phyloP scores from a whole-genome alignment of 64 coral and sea anemone species.

The Stichodactyla helianthus region DNA sequence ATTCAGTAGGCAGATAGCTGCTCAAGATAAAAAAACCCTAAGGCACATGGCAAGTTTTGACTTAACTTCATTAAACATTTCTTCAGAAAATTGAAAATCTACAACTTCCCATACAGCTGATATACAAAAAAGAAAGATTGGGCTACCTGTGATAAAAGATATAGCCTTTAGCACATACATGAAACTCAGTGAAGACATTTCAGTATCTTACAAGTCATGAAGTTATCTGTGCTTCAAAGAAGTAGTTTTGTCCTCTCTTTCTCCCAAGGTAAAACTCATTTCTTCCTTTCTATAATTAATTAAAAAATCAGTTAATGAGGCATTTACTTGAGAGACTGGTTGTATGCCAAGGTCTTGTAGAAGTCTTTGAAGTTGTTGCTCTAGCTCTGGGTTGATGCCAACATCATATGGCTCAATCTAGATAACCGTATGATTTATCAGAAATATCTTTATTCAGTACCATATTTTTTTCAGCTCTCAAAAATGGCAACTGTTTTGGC shows the following conservation, averaged over 20 bases:
- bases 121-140: too few species aligned
- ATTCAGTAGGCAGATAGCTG: too few species aligned
- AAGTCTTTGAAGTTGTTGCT: slow-evolving; percentile 66
- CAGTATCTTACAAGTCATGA: background rate
- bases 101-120: too few species aligned
- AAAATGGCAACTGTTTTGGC: too few species aligned
- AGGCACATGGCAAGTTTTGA: too few species aligned
- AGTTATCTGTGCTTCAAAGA: slow-evolving; percentile 16
- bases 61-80: too few species aligned
- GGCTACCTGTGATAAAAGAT: background rate
- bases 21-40: too few species aligned
- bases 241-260: background rate
- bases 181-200: background rate
- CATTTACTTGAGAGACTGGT: slow-evolving; percentile 78
- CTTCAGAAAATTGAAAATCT: too few species aligned
- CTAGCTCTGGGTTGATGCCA: slow-evolving; percentile 83
- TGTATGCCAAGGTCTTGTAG: slow-evolving; percentile 75
- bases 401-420: slow-evolving; percentile 94
- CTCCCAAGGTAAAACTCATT: background rate
- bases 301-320: too few species aligned
- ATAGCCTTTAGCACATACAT: background rate
- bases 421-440: background rate
- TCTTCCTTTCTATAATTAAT: too few species aligned
- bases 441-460: too few species aligned
- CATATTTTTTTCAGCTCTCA: too few species aligned